Evolutionary conservation across 2,888 invertebrate species (phyloP), one percentile per base, ranked within the genome.

Genomic region (Epinotia nisella): DNA sequence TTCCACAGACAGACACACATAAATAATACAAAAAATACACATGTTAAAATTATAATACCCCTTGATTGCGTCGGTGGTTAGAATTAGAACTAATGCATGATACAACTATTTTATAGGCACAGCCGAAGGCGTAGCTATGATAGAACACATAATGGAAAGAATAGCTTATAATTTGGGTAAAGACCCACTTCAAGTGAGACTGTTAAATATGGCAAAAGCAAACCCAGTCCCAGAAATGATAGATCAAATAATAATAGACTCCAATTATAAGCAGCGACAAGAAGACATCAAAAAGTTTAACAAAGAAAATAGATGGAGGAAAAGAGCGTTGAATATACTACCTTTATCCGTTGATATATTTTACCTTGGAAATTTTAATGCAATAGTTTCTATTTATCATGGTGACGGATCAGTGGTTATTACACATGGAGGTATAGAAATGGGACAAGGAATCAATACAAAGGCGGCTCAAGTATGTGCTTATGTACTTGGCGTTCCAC

Each of bases 371-470:
- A 95, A 65, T 78, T 81, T 67, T 82, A 90, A 76, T 85, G 93
- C 66, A 84, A 92, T 70, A 94, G 88, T 96, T 41, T 93, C 95
- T 0, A 94, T 97, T n/a, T 96, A 95, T 81, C 95, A 95, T 51
- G 91, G 93, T 0, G 96, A 96, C 83, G 96, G 95, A 2, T 94
- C 95, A 0, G 95, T 97, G 0, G 91, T 94, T 1, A 90, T 97
- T 17, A 89, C 94, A 1, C 96, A 96, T 77, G 95, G 95, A 13
- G 96, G 95, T 3, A 88, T 95, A 69, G 96, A 96, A 90, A 94
- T 95, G 84, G 97, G 97, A 0, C 97, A 97, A 91, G 97, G 97
- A 7, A 93, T 97, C 65, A 96, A 97, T 76, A 97, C 96, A 0
- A 97, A 96, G 94, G 95, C 94, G 0, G 94, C 95, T 1, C 97